Conservation (phyloP, 2,113 vertebrate genomes). For the Coptodon bakossiorum region DNA sequence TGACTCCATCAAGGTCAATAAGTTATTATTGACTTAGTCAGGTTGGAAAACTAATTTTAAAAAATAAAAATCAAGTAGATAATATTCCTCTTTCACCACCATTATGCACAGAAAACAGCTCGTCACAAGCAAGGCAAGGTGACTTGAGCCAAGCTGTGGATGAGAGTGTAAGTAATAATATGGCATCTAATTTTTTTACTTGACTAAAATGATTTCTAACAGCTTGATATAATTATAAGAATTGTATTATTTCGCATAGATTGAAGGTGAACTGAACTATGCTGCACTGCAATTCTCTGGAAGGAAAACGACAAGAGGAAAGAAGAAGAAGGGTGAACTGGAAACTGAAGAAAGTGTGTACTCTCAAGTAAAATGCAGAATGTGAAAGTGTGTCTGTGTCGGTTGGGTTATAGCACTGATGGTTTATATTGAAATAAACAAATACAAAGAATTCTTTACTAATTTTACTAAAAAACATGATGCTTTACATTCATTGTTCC, state of each 20-base stretch:
- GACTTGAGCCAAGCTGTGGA: not conserved
- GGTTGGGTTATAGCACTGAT: rapidly evolving
- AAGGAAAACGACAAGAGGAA: not conserved
- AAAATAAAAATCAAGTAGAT: not conserved
- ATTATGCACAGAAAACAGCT: not conserved
- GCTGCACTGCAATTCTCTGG: not conserved
- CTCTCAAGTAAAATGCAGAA: not conserved
- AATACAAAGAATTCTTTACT: not conserved
- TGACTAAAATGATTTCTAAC: not conserved
- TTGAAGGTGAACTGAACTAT: not conserved
- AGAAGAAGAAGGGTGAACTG: not conserved
- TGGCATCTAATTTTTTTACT: not conserved
- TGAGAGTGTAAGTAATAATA: rapidly evolving
- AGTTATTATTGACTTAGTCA: not conserved
- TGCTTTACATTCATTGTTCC: rapidly evolving
- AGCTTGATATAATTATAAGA: not conserved
- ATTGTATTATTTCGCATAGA: rapidly evolving
- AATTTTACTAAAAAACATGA: not conserved
- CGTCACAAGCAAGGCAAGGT: not conserved
- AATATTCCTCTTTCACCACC: rapidly evolving
- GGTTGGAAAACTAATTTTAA: rapidly evolving
- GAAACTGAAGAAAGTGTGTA: not conserved
- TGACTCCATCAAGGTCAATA: not conserved
- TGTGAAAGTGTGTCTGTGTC: rapidly evolving
- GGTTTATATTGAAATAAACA: not conserved